phyloP scores from a whole-genome alignment of 2,113 vertebrate genomes.

The Aphelocoma coerulescens region DNA sequence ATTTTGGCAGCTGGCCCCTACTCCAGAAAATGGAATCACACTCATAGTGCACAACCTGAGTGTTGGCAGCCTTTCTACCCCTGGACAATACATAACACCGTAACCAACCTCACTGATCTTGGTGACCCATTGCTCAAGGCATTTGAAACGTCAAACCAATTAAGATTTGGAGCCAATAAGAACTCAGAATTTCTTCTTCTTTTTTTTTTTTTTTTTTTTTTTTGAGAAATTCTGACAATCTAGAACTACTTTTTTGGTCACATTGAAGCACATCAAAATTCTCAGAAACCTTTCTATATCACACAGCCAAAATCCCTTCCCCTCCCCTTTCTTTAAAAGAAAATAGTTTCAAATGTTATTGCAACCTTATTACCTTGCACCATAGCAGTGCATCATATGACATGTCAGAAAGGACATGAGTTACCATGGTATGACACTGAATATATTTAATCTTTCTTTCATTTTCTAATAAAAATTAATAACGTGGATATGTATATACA shows the following conservation, averaged over 20 bases:
- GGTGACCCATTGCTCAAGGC: not conserved
- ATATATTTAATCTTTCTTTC: not conserved
- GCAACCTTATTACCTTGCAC: not conserved
- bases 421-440: not conserved
- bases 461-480: not conserved
- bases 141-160: not conserved
- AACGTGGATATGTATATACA: not conserved
- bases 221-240: not conserved
- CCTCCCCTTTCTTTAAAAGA: not conserved
- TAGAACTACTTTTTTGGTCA: not conserved
- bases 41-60: not conserved
- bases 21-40: not conserved
- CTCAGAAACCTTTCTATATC: not conserved
- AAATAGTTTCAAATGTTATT: not conserved
- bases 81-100: rapidly evolving
- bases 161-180: not conserved
- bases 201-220: not conserved
- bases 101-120: not conserved
- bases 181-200: not conserved
- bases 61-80: not conserved
- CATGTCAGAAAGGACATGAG: not conserved
- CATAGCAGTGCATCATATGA: not conserved
- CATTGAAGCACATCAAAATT: not conserved
- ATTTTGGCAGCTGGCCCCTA: not conserved
- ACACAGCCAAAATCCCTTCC: not conserved